phyloP scores from a whole-genome alignment of 2,888 invertebrate genomes.

The Herminia tarsipennalis region DNA sequence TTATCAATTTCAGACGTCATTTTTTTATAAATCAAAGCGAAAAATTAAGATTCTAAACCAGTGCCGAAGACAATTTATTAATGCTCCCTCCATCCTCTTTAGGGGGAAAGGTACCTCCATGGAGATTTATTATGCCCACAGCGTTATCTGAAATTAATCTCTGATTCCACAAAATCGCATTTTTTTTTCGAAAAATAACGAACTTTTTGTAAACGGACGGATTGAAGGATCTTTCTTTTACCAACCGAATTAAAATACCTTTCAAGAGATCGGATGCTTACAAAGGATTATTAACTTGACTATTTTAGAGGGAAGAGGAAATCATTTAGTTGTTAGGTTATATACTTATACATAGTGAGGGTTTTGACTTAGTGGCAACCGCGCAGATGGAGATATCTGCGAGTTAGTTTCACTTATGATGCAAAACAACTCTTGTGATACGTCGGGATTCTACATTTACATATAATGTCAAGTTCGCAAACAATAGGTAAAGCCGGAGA shows the following conservation, averaged over 20 bases:
- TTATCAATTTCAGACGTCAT: slow-evolving; percentile 19
- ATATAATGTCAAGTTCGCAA: no score
- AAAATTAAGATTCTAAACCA: slow-evolving; percentile 48
- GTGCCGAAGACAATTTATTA: slow-evolving; percentile 50
- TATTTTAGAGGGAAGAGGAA: no score
- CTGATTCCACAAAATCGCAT: slow-evolving; percentile 37
- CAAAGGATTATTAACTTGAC: no score
- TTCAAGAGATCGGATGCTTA: no score
- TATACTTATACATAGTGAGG: no score
- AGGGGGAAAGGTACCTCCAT: slow-evolving; percentile 19
- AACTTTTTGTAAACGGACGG: neutral
- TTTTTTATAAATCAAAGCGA: slow-evolving; percentile 20
- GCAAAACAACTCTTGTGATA: no score
- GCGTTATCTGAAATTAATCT: slow-evolving; percentile 55
- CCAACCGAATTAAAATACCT: neutral
- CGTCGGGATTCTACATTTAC: no score
- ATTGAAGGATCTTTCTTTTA: slow-evolving; percentile 1
- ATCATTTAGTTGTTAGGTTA: no score
- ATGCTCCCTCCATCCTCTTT: slow-evolving; percentile 31
- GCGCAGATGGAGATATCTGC: no score
- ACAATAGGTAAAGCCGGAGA: no score
- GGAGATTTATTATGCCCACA: slow-evolving; percentile 43
- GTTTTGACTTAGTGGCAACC: no score
- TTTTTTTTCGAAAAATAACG: slow-evolving; percentile 25
- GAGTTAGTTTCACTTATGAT: no score